Evolutionary conservation across 2,797 vertebrate species (phyloP).

Genomic region (Premnoplex brunnescens): DNA sequence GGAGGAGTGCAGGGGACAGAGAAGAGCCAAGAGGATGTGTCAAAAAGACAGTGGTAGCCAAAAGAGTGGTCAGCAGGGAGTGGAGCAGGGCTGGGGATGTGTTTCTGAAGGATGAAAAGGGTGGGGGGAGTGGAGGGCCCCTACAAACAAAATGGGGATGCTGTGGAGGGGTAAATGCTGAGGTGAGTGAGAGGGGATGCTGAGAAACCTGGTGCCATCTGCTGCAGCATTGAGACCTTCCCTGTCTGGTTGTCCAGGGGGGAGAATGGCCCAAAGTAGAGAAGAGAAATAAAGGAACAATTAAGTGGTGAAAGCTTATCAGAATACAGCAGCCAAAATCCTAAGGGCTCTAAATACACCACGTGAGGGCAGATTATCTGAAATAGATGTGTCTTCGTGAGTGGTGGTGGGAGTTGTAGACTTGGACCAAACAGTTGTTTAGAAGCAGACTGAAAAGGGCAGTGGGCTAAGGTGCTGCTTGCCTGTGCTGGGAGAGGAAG

Average conservation of each 20-base stretch:
- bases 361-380: background rate
- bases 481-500: background rate
- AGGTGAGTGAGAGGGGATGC: background rate
- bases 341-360: accelerated
- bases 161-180: background rate
- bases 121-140: background rate
- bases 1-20: background rate
- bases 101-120: background rate
- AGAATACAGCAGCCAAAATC: background rate
- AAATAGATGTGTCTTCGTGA: background rate
- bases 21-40: slow-evolving; percentile 12
- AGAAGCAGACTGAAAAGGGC: background rate
- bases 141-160: background rate
- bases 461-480: background rate
- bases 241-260: background rate
- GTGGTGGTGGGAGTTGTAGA: background rate
- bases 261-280: background rate
- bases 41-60: background rate
- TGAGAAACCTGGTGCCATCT: background rate
- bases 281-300: background rate
- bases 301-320: background rate
- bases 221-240: background rate
- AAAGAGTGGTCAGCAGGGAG: background rate
- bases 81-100: background rate
- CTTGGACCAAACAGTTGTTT: background rate